Conservation (phyloP, 2,888 invertebrate species). For the Onthophagus sagittarius region DNA sequence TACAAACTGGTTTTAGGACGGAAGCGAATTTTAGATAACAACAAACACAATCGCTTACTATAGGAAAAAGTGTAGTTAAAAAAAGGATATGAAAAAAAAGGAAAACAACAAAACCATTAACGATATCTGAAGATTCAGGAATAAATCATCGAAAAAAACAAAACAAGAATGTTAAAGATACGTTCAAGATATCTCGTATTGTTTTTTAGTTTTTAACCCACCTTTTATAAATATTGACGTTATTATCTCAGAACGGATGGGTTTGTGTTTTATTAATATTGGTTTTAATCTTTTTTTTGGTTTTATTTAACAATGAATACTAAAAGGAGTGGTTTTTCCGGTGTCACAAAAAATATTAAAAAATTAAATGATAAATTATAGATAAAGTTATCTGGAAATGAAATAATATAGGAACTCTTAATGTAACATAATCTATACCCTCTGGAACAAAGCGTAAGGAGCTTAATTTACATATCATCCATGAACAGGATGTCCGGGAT, state of each 20-base stretch:
- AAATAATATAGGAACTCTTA: too few relatives aligned
- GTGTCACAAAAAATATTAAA: neutral
- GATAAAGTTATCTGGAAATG: too few relatives aligned
- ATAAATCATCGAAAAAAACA: constrained; percentile 6
- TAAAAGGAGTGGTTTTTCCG: neutral
- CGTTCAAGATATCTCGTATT: constrained; percentile 11
- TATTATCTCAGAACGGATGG: constrained; percentile 19
- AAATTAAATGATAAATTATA: too few relatives aligned
- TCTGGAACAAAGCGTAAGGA: too few relatives aligned
- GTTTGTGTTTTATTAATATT: constrained; percentile 17
- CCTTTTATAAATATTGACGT: constrained; percentile 8
- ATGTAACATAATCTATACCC: too few relatives aligned
- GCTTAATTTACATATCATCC: too few relatives aligned
- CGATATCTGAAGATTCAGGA: constrained; percentile 3
- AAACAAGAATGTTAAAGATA: constrained; percentile 9
- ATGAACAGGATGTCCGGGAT: too few relatives aligned
- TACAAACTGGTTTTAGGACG: neutral
- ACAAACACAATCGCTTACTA: neutral
- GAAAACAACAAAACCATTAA: neutral
- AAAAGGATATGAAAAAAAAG: neutral
- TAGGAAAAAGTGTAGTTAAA: too few relatives aligned
- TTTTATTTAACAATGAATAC: neutral
- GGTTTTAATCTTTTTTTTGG: constrained; percentile 16
- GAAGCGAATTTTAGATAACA: neutral
- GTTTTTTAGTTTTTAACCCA: neutral